A percentile compares a stretch with the other conserved stretches of the same genome.
phyloP scores from a whole-genome alignment of 2,888 invertebrate genomes.

The Synergus itoensis region DNA sequence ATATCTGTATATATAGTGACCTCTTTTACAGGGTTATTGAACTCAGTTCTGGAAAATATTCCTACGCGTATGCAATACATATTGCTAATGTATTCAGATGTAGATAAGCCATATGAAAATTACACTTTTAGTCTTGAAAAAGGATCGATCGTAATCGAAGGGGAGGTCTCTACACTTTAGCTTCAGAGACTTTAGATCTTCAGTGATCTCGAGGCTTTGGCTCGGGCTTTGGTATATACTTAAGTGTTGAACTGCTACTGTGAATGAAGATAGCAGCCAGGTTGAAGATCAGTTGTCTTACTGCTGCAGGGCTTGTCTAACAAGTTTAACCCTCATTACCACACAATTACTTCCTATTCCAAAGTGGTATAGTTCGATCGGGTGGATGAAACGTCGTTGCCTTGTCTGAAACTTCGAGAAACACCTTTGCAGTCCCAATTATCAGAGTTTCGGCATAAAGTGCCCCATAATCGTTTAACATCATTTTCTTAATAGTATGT shows the following conservation, averaged over 20 bases:
- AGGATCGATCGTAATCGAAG: conserved; percentile 24
- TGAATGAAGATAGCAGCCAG: conserved; percentile 18
- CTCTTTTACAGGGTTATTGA: background rate
- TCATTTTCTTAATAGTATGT: background rate
- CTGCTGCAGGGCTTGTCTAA: conserved; percentile 44
- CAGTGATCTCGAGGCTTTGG: conserved; percentile 8
- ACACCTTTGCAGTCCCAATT: background rate
- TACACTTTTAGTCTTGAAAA: conserved; percentile 23
- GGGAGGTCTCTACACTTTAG: conserved; percentile 5
- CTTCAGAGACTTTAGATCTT: conserved; percentile 5
- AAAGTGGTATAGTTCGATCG: conserved; percentile 12
- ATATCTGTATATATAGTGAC: too few relatives aligned
- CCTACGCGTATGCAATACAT: background rate
- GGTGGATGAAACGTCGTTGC: conserved; percentile 8
- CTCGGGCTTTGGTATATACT: conserved; percentile 8
- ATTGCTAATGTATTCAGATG: conserved; percentile 5
- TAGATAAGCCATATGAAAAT: conserved; percentile 18
- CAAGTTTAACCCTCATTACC: conserved; percentile 57
- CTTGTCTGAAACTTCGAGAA: conserved; percentile 5
- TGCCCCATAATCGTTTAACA: background rate
- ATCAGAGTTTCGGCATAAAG: background rate
- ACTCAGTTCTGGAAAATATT: background rate
- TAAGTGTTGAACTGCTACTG: conserved; percentile 14
- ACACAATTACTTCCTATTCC: conserved; percentile 56
- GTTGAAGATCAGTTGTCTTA: conserved; percentile 40